phyloP scores from a whole-genome alignment of 2,797 vertebrate genomes.

The Sebastes oblongus region DNA sequence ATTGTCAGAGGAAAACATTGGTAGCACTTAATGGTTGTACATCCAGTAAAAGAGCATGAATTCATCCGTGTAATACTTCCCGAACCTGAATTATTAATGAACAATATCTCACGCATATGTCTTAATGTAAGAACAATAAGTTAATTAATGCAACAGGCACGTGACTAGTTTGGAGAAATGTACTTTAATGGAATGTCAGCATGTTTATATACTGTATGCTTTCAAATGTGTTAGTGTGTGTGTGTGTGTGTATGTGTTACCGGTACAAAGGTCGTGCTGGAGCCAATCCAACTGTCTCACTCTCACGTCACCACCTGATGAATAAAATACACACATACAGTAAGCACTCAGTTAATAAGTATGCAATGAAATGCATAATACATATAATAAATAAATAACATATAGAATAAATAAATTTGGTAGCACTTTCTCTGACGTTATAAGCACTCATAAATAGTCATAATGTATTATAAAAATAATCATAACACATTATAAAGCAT shows the following conservation, averaged over 20 bases:
- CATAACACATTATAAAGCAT: too few species aligned
- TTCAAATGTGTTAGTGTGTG: not conserved
- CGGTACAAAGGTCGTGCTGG: constrained; percentile 84
- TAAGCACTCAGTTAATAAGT: not conserved
- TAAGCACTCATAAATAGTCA: not conserved
- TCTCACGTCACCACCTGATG: constrained; percentile 81
- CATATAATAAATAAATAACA: too few species aligned
- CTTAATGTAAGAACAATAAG: too few species aligned
- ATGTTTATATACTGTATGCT: not conserved
- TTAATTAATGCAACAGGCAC: too few species aligned
- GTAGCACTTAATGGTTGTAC: not conserved
- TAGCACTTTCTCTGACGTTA: not conserved
- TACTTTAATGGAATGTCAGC: not conserved
- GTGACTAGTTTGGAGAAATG: too few species aligned
- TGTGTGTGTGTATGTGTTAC: constrained; percentile 65
- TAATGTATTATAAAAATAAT: not conserved
- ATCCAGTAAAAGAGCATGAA: not conserved
- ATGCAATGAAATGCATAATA: not conserved
- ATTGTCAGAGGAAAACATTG: not conserved
- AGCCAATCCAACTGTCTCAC: constrained; percentile 91
- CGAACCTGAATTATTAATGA: not conserved
- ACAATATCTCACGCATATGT: too few species aligned
- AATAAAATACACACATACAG: not conserved
- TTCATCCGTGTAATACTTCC: not conserved
- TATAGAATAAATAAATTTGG: too few species aligned